A percentile compares a stretch with the other conserved stretches of the same genome.
phyloP scores from a whole-genome alignment of 2,113 vertebrate genomes.

The Macheiramphus alcinus region DNA sequence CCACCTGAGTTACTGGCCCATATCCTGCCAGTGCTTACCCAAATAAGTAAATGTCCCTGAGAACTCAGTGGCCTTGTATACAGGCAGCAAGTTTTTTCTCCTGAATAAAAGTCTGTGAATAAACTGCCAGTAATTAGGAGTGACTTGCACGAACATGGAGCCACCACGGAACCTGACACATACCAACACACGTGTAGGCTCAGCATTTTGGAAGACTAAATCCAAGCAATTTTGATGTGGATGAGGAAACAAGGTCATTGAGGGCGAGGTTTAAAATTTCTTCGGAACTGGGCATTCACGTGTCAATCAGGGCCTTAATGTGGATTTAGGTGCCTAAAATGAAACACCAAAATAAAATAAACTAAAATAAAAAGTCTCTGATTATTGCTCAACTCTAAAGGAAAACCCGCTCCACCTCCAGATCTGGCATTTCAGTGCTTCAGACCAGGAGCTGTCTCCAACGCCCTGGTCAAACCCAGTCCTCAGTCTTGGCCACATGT shows the following conservation, averaged over 20 bases:
- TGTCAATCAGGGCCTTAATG: background rate
- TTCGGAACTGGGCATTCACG: background rate
- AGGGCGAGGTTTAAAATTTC: background rate
- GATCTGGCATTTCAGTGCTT: background rate
- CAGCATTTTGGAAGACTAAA: background rate
- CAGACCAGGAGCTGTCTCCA: background rate
- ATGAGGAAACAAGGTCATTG: background rate
- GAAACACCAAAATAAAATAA: background rate
- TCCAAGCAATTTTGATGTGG: background rate
- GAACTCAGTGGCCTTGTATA: background rate
- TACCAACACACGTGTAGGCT: accelerated
- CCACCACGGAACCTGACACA: background rate
- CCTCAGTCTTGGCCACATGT: background rate
- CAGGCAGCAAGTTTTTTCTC: background rate
- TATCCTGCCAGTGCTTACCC: background rate
- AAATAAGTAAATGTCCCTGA: background rate
- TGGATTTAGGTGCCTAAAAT: background rate
- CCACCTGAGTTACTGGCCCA: too few species aligned
- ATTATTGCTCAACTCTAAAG: background rate
- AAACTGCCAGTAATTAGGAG: background rate
- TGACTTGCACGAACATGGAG: background rate
- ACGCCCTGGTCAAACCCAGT: background rate
- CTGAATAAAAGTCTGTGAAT: background rate
- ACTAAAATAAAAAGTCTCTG: background rate
- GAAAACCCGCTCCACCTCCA: background rate